These are phyloP conservation scores for Rhodeus uyekii DNA, from an alignment of 2,797 vertebrate genomes.

Conservation along the genomic window DNA sequence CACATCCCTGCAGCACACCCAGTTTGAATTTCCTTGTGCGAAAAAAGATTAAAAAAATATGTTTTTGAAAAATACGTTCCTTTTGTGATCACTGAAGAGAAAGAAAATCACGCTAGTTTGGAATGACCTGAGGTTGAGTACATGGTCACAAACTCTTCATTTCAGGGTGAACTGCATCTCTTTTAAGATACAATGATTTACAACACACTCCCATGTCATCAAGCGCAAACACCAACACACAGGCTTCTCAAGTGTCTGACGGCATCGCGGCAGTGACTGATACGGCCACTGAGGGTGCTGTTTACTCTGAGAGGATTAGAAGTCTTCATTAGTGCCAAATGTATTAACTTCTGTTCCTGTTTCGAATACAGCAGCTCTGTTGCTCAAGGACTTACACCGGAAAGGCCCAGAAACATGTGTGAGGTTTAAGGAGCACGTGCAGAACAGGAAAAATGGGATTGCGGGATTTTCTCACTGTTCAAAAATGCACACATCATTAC, in stretches of 20 bases:
- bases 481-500: conserved; percentile 32
- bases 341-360: conserved; percentile 63
- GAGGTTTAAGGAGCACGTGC: conserved; percentile 68
- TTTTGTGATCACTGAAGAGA: background rate
- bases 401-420: conserved; percentile 65
- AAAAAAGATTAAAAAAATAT: background rate
- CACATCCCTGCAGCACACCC: background rate
- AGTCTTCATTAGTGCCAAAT: conserved; percentile 65
- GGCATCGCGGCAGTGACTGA: conserved; percentile 48
- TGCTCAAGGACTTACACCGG: conserved; percentile 70
- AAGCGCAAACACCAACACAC: background rate
- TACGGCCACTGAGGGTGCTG: conserved; percentile 55
- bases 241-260: conserved; percentile 23
- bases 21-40: too few relatives aligned
- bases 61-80: background rate
- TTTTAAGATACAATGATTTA: background rate
- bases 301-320: conserved; percentile 64
- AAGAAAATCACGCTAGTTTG: background rate
- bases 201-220: background rate
- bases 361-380: conserved; percentile 65
- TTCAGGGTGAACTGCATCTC: background rate
- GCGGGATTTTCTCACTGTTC: background rate
- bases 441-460: conserved; percentile 56
- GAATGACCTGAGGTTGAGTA: background rate
- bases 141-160: background rate